phyloP scores from a whole-genome alignment of 2,113 vertebrate species.

The Dolichallabes microphthalmus region DNA sequence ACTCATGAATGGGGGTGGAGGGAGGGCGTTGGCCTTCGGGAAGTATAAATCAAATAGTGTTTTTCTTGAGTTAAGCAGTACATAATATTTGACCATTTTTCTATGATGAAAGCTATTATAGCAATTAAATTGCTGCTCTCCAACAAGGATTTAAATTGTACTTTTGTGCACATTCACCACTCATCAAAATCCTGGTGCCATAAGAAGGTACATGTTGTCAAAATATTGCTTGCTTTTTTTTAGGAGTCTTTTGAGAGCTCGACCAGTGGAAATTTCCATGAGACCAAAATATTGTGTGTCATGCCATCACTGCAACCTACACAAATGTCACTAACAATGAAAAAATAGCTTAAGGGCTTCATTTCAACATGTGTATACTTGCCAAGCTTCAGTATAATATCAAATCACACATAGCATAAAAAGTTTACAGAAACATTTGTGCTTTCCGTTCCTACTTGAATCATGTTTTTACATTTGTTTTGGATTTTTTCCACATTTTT shows the following conservation, averaged over 20 bases:
- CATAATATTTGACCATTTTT: not conserved
- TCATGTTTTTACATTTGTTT: slow-evolving; percentile 27
- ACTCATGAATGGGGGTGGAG: no score
- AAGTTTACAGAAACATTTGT: not conserved
- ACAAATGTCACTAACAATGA: slow-evolving; percentile 8
- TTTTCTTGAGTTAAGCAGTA: not conserved
- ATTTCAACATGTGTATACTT: not conserved
- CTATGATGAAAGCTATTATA: not conserved
- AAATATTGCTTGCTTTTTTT: slow-evolving; percentile 15
- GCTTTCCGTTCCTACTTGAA: not conserved
- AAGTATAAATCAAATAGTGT: not conserved
- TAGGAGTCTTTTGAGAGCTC: slow-evolving; percentile 25
- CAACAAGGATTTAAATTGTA: slow-evolving; percentile 6
- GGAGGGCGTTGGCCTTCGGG: no score
- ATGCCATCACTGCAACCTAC: slow-evolving; percentile 3
- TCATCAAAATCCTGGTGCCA: slow-evolving; percentile 13
- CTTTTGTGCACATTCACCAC: slow-evolving; percentile 11
- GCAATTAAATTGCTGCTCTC: not conserved
- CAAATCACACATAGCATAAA: not conserved
- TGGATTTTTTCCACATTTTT: slow-evolving; percentile 16
- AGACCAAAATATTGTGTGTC: slow-evolving; percentile 36
- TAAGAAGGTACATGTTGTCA: slow-evolving; percentile 27
- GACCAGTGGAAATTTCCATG: slow-evolving; percentile 46
- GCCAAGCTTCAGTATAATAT: slow-evolving; percentile 7
- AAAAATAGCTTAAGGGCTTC: not conserved